These are phyloP conservation scores for Myrmophylax atrothorax DNA, from an alignment of 2,113 vertebrate genomes.

Conservation along the genomic window DNA sequence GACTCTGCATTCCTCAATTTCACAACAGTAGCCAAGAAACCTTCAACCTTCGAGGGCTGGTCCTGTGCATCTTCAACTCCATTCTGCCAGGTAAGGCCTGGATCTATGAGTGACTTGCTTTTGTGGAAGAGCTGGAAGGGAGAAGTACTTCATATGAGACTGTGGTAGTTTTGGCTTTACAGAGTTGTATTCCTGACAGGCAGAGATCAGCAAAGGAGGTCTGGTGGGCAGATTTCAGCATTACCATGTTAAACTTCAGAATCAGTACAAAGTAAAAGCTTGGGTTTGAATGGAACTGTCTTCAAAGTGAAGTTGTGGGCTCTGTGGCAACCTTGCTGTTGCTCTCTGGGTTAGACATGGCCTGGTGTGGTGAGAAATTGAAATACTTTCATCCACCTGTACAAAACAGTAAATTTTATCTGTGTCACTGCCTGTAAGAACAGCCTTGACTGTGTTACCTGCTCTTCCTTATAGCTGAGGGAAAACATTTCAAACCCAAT, in stretches of 20 bases:
- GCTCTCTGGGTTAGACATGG: background rate
- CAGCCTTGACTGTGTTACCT: background rate
- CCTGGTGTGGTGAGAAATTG: background rate
- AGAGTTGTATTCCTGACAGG: background rate
- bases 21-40: slow-evolving; percentile 86
- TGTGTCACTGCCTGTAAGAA: background rate
- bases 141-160: background rate
- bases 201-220: background rate
- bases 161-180: too few species aligned
- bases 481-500: background rate
- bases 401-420: background rate
- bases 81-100: slow-evolving; percentile 87
- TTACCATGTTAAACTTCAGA: background rate
- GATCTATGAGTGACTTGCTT: background rate
- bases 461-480: background rate
- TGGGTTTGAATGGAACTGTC: background rate
- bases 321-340: background rate
- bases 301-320: background rate
- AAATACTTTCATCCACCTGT: background rate
- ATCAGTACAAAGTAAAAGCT: background rate
- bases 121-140: background rate
- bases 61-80: slow-evolving; percentile 94
- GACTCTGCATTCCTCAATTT: slow-evolving; percentile 90
- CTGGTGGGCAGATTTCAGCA: background rate
- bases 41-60: slow-evolving; percentile 87